Percentiles rank a stretch among this genome's conserved stretches.
phyloP scores from a whole-genome alignment of 1,140 invertebrate genomes.

The Panagrolaimus sp. region DNA sequence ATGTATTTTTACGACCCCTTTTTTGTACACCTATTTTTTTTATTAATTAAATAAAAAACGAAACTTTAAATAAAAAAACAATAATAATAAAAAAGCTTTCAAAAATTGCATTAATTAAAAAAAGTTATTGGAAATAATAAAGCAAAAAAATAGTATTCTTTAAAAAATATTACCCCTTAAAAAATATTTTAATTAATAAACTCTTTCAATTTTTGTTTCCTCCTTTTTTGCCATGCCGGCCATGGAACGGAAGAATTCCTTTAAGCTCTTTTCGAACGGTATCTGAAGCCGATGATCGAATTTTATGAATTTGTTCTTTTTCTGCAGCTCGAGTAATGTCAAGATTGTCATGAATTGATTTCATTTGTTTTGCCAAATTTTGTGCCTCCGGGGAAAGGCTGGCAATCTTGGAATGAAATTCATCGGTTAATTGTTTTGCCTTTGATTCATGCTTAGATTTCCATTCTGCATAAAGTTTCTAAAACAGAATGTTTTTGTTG shows the following conservation, averaged over 20 bases:
- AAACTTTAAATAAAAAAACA: no score
- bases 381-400: slow-evolving; percentile 14
- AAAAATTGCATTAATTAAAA: no score
- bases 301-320: slow-evolving; percentile 11
- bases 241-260: slow-evolving; percentile 9
- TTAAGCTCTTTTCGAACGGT: slow-evolving; percentile 18
- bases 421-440: neutral
- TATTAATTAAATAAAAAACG: no score
- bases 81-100: no score
- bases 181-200: no score
- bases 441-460: slow-evolving; percentile 7
- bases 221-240: neutral
- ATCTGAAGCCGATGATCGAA: neutral
- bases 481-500: neutral
- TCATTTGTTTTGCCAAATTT: slow-evolving; percentile 8
- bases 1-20: no score
- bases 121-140: no score
- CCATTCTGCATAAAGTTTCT: slow-evolving; percentile 10
- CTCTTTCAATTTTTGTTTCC: no score
- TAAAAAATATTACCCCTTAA: no score
- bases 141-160: no score
- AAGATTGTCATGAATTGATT: slow-evolving; percentile 16
- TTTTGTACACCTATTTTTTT: no score
- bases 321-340: slow-evolving; percentile 11
- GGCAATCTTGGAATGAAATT: neutral